Evolutionary conservation across 2,797 vertebrate species (phyloP).

Genomic region (Clarias laeviceps): DNA sequence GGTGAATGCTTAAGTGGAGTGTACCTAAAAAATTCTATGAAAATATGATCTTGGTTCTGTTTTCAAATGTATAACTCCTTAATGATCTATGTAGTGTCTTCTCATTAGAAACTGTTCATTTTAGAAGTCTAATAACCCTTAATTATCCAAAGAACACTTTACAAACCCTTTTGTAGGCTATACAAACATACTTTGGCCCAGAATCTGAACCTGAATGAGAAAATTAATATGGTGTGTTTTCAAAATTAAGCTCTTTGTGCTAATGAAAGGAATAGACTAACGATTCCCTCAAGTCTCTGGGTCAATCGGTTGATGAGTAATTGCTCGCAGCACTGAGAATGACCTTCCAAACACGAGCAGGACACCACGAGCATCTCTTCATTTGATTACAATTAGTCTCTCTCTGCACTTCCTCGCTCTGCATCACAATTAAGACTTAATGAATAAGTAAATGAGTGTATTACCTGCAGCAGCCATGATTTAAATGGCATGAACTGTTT

Average conservation of each 20-base stretch:
- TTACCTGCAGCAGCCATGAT: slow-evolving; percentile 12
- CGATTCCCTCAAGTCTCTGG: slow-evolving; percentile 43
- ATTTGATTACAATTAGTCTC: slow-evolving; percentile 50
- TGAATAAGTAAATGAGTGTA: slow-evolving; percentile 24
- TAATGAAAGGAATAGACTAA: slow-evolving; percentile 22
- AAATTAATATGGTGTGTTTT: slow-evolving; percentile 3
- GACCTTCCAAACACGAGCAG: slow-evolving; percentile 38
- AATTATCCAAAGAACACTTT: background rate
- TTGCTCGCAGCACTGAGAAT: slow-evolving; percentile 17
- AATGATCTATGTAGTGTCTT: background rate
- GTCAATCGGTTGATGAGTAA: slow-evolving; percentile 51
- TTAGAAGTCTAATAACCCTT: background rate
- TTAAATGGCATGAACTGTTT: background rate
- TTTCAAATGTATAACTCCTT: background rate
- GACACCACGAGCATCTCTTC: slow-evolving; percentile 26
- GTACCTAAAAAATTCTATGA: background rate
- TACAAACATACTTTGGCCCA: background rate
- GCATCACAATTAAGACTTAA: slow-evolving; percentile 43
- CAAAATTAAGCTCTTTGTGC: background rate
- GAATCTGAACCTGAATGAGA: background rate
- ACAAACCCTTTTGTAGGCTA: background rate
- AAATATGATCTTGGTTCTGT: background rate
- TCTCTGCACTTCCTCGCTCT: slow-evolving; percentile 36
- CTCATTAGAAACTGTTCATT: background rate
- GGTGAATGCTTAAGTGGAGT: background rate